A percentile compares a stretch with the other conserved stretches of the same genome.
phyloP scores from a whole-genome alignment of 2,888 invertebrate genomes.

The Himalopsyche anomala region DNA sequence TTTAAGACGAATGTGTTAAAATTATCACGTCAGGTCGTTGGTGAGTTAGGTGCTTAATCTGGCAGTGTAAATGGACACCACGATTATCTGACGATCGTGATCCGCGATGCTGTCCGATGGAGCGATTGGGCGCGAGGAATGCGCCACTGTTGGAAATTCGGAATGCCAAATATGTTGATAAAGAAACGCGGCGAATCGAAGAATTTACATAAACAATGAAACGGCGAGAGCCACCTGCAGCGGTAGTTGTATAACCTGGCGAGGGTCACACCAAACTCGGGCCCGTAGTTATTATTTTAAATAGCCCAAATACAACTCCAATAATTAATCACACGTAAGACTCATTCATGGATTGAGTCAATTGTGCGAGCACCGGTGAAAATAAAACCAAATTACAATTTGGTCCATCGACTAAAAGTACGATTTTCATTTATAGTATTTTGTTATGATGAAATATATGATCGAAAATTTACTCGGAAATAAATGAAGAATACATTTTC shows the following conservation, averaged over 20 bases:
- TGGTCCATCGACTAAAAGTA: too few relatives aligned
- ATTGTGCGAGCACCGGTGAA: too few relatives aligned
- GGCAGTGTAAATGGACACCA: slow-evolving; percentile 26
- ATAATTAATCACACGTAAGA: too few relatives aligned
- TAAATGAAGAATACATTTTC: too few relatives aligned
- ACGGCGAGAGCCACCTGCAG: slow-evolving; percentile 59
- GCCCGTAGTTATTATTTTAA: neutral
- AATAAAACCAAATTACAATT: too few relatives aligned
- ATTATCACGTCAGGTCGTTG: slow-evolving; percentile 9
- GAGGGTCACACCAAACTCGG: neutral
- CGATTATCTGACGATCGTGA: slow-evolving; percentile 37
- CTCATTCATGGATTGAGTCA: too few relatives aligned
- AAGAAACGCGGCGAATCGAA: slow-evolving; percentile 54
- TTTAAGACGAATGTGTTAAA: neutral
- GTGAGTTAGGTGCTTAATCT: neutral
- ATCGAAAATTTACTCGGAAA: too few relatives aligned
- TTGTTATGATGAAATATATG: too few relatives aligned
- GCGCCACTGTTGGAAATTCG: slow-evolving; percentile 55
- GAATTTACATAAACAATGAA: slow-evolving; percentile 64
- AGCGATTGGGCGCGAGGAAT: slow-evolving; percentile 47
- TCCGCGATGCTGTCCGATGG: slow-evolving; percentile 4
- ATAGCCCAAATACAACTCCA: neutral
- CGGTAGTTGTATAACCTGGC: slow-evolving; percentile 32
- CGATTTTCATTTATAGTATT: too few relatives aligned
- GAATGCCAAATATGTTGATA: slow-evolving; percentile 62